phyloP scores from a whole-genome alignment of 2,888 invertebrate species.

The Lithophane ornitopus region DNA sequence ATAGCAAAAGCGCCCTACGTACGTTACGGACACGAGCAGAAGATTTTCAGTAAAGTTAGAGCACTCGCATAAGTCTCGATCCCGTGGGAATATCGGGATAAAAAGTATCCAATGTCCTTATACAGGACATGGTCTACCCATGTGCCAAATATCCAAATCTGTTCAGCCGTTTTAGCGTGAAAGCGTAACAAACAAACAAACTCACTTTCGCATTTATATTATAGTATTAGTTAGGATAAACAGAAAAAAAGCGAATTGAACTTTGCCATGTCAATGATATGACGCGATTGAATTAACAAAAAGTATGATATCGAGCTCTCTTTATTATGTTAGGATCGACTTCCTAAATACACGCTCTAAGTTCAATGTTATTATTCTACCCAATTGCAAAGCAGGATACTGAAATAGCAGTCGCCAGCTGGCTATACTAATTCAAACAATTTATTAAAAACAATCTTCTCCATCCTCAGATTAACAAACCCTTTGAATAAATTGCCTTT shows the following conservation, averaged over 20 bases:
- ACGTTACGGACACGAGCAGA: not conserved
- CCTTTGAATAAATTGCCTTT: slow-evolving; percentile 28
- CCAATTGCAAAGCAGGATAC: not conserved
- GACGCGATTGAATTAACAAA: slow-evolving; percentile 1
- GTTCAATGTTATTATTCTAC: slow-evolving; percentile 20
- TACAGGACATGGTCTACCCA: no score
- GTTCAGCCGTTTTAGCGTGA: no score
- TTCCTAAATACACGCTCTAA: slow-evolving; percentile 8
- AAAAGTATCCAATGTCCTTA: no score
- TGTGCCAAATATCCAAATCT: no score
- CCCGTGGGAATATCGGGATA: no score
- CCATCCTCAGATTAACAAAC: slow-evolving; percentile 15
- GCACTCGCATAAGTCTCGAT: no score
- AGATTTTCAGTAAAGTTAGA: not conserved
- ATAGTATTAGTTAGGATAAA: not conserved
- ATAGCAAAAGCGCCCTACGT: not conserved
- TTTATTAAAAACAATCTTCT: slow-evolving; percentile 22
- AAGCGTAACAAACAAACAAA: no score
- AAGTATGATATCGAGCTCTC: not conserved
- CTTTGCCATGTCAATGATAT: not conserved
- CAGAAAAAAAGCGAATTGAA: slow-evolving; percentile 1
- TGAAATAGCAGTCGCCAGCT: not conserved
- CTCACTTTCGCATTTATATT: no score
- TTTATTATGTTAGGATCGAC: not conserved
- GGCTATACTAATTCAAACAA: not conserved